Percentiles rank a stretch among this genome's conserved stretches.
phyloP scores from a whole-genome alignment of 2,113 vertebrate genomes.

The Puma concolor region DNA sequence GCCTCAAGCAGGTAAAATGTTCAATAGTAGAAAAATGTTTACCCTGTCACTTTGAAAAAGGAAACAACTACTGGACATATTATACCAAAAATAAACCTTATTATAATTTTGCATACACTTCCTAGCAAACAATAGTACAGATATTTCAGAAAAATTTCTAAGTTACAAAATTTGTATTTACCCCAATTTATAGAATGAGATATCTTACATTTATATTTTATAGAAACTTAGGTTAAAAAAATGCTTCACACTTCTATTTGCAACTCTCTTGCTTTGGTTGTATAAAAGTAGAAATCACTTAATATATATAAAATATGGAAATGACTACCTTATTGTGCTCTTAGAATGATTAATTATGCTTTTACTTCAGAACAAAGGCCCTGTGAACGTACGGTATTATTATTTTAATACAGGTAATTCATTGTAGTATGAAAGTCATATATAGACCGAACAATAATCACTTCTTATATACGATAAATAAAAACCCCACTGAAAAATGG shows the following conservation, averaged over 20 bases:
- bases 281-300: slow-evolving; percentile 63
- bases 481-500: slow-evolving; percentile 60
- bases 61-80: slow-evolving; percentile 45
- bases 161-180: slow-evolving; percentile 38
- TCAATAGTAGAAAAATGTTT: slow-evolving; percentile 40
- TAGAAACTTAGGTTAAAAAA: slow-evolving; percentile 40
- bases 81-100: slow-evolving; percentile 36
- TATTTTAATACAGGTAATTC: slow-evolving; percentile 76
- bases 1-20: background rate
- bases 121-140: slow-evolving; percentile 29
- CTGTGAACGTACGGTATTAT: slow-evolving; percentile 67
- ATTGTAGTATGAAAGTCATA: slow-evolving; percentile 65
- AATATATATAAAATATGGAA: slow-evolving; percentile 69
- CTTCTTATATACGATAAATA: slow-evolving; percentile 68
- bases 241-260: slow-evolving; percentile 52
- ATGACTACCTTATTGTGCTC: slow-evolving; percentile 59
- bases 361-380: slow-evolving; percentile 76
- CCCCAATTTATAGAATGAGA: slow-evolving; percentile 7
- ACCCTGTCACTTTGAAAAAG: slow-evolving; percentile 39
- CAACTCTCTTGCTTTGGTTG: slow-evolving; percentile 44
- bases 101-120: slow-evolving; percentile 15
- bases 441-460: slow-evolving; percentile 77
- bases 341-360: slow-evolving; percentile 77
- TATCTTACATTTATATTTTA: slow-evolving; percentile 31
- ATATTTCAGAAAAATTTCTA: slow-evolving; percentile 33